Evolutionary conservation across 2,113 vertebrate species (phyloP).

Genomic region (Elephantulus edwardii): DNA sequence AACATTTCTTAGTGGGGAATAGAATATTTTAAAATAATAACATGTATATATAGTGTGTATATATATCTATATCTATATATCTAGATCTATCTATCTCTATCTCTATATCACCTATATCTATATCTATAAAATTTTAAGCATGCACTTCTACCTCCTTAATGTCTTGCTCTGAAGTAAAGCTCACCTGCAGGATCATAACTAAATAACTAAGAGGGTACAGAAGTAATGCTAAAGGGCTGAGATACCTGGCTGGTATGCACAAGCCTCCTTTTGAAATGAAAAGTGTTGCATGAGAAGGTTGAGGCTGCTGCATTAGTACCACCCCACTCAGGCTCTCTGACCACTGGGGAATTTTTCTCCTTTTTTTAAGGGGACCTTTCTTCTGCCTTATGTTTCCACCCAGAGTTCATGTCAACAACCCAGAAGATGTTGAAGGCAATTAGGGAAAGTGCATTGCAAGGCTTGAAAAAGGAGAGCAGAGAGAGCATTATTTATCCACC

Average conservation of each 20-base stretch:
- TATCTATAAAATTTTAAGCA: conserved; percentile 42
- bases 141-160: conserved; percentile 39
- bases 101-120: no score
- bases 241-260: not conserved
- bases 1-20: no score
- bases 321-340: not conserved
- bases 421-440: not conserved
- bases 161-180: conserved; percentile 22
- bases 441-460: not conserved
- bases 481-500: conserved; percentile 13
- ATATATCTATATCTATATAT: no score
- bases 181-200: conserved; percentile 15
- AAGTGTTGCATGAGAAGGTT: not conserved
- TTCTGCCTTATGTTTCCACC: not conserved
- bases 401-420: not conserved
- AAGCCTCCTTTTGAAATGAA: not conserved
- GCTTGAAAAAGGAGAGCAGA: conserved; percentile 5
- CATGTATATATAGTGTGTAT: no score
- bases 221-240: conserved; percentile 3
- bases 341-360: not conserved
- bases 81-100: no score
- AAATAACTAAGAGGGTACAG: conserved; percentile 24
- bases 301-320: not conserved
- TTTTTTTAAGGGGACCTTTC: not conserved
- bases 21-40: conserved; percentile 48